These are phyloP conservation scores for Solea senegalensis DNA, from an alignment of 2,113 vertebrate species.

Conservation along the genomic window DNA sequence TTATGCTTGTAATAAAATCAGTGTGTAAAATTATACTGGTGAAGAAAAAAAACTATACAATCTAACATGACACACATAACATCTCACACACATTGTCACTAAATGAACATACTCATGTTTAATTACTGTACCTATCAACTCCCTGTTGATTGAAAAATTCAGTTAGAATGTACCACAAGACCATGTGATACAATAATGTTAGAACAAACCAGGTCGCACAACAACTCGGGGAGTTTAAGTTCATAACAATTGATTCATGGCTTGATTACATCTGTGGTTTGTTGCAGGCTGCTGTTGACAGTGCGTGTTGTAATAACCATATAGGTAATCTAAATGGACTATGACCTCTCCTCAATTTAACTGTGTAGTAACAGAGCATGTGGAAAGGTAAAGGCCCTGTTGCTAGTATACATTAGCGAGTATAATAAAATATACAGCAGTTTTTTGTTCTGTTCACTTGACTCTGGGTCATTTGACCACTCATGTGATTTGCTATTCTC, in stretches of 20 bases:
- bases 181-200: too few species aligned
- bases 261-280: not conserved
- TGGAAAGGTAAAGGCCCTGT: not conserved
- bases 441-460: not conserved
- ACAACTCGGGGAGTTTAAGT: not conserved
- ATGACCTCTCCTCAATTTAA: slow-evolving; percentile 13
- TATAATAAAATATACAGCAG: not conserved
- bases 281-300: not conserved
- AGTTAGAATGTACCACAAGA: too few species aligned
- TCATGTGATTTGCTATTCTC: too few species aligned
- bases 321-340: slow-evolving; percentile 11
- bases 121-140: too few species aligned
- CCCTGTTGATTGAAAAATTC: too few species aligned
- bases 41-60: too few species aligned
- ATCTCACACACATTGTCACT: too few species aligned
- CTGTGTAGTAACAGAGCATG: not conserved
- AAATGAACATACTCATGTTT: too few species aligned
- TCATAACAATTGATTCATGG: not conserved
- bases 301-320: not conserved
- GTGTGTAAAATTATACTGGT: too few species aligned
- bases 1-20: too few species aligned
- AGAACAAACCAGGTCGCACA: not conserved
- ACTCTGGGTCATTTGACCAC: too few species aligned
- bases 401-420: not conserved
- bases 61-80: too few species aligned